phyloP scores from a whole-genome alignment of 2,797 vertebrate genomes.

The Momotus momota region DNA sequence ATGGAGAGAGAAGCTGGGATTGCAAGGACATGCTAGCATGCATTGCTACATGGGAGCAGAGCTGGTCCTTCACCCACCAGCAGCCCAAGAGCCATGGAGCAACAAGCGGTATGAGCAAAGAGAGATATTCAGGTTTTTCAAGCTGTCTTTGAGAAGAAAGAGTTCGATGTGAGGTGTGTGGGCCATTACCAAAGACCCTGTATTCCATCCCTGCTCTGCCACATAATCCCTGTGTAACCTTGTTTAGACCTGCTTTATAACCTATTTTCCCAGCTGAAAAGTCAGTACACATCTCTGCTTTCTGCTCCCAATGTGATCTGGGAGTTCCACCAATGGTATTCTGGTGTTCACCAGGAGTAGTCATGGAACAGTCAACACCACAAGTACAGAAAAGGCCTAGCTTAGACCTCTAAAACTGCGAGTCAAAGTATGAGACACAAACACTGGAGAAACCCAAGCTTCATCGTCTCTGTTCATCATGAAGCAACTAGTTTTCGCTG shows the following conservation, averaged over 20 bases:
- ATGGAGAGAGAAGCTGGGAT: neutral
- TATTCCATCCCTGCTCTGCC: neutral
- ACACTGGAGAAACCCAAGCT: neutral
- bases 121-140: neutral
- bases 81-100: neutral
- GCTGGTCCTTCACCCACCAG: neutral
- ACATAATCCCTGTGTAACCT: neutral
- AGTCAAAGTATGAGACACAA: neutral
- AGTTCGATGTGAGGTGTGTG: neutral
- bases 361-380: neutral
- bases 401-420: neutral
- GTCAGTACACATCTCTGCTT: neutral
- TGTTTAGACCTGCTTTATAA: neutral
- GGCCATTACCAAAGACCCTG: neutral
- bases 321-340: neutral
- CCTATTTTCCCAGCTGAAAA: neutral
- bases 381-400: neutral
- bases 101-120: neutral
- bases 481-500: neutral
- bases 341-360: neutral
- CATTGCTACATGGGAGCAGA: accelerated
- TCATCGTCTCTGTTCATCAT: neutral
- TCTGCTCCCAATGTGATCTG: neutral
- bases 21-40: accelerated
- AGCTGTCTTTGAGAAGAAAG: neutral